Percentiles rank a stretch among this genome's conserved stretches.
These are phyloP conservation scores for Nudaria mundana DNA, from an alignment of 2,888 invertebrate species.

Conservation along the genomic window DNA sequence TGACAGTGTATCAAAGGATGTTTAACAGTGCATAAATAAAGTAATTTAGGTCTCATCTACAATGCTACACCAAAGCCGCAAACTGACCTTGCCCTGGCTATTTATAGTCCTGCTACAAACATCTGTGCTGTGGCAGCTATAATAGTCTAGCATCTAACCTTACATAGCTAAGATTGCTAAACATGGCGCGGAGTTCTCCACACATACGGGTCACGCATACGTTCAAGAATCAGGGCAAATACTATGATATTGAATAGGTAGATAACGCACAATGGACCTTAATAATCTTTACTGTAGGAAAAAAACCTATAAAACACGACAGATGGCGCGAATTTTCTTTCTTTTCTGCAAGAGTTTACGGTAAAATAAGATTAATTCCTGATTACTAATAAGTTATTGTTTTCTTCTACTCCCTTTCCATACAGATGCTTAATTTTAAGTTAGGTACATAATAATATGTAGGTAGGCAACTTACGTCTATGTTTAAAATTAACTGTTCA, in stretches of 20 bases:
- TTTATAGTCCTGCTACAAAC: constrained; percentile 49
- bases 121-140: too few relatives aligned
- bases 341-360: background rate
- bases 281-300: too few relatives aligned
- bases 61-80: constrained; percentile 29
- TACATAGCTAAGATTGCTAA: constrained; percentile 41
- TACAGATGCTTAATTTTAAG: too few relatives aligned
- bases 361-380: background rate
- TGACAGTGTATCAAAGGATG: too few relatives aligned
- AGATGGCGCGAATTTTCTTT: background rate
- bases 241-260: constrained; percentile 23
- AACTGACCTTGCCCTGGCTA: constrained; percentile 64
- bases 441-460: too few relatives aligned
- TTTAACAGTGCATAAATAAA: constrained; percentile 11
- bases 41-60: constrained; percentile 30
- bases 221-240: constrained; percentile 26
- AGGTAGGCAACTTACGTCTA: too few relatives aligned
- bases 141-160: constrained; percentile 39
- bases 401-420: too few relatives aligned
- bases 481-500: too few relatives aligned
- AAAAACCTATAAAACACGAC: too few relatives aligned
- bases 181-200: constrained; percentile 38
- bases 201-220: constrained; percentile 21
- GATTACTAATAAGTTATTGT: background rate
- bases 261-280: constrained; percentile 11